Conservation (phyloP, 2,113 vertebrate species). For the Fregata magnificens region DNA sequence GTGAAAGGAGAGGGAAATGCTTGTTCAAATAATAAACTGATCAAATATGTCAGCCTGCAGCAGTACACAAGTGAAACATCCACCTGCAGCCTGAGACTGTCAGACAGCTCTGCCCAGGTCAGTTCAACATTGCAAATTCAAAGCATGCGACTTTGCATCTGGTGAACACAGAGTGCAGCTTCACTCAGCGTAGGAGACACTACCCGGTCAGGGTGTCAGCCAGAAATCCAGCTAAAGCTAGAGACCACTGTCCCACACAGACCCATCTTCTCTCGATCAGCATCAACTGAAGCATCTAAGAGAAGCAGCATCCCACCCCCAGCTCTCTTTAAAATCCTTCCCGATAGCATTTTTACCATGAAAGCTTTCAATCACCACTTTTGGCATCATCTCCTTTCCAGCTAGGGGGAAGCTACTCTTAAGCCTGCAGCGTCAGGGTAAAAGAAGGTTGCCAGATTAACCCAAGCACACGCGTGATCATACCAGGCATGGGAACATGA, state of each 20-base stretch:
- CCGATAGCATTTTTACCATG: not conserved
- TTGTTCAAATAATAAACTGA: not conserved
- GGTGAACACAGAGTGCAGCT: not conserved
- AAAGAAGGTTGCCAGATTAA: not conserved
- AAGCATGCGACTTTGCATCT: not conserved
- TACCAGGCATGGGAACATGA: not conserved
- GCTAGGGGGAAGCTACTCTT: not conserved
- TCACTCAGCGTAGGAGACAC: rapidly evolving
- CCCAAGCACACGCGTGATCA: not conserved
- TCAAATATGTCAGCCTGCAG: not conserved
- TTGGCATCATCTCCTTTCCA: not conserved
- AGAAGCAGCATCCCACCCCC: not conserved
- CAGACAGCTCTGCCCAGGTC: not conserved
- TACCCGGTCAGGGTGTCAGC: not conserved
- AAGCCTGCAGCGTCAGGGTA: rapidly evolving
- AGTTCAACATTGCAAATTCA: not conserved
- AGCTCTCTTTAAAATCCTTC: not conserved
- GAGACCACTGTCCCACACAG: not conserved
- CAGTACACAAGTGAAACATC: not conserved
- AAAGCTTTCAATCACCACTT: not conserved
- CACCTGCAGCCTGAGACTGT: not conserved
- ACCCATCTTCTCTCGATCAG: not conserved
- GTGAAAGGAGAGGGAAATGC: not conserved
- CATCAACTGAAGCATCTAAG: not conserved
- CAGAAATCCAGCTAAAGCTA: not conserved